These are phyloP conservation scores for Melanotus villosus DNA, from an alignment of 2,888 invertebrate species.

Conservation along the genomic window DNA sequence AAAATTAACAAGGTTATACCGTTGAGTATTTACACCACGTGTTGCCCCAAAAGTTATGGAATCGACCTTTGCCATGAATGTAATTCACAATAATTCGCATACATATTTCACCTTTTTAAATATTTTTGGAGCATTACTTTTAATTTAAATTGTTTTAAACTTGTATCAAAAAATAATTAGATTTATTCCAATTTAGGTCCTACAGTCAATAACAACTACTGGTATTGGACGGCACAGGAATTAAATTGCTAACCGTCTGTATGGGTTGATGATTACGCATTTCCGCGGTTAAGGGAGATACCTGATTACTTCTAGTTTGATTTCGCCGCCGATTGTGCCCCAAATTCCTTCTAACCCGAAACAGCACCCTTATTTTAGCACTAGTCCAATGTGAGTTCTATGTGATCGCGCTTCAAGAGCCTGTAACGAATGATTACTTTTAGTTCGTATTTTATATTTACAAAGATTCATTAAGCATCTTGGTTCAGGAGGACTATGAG, in stretches of 20 bases:
- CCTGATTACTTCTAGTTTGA: conserved; percentile 63
- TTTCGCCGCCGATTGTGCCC: conserved; percentile 47
- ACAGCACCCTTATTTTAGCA: conserved; percentile 66
- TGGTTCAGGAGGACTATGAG: conserved; percentile 68
- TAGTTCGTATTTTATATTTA: conserved; percentile 60
- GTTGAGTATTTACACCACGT: too few relatives aligned
- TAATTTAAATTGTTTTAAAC: too few relatives aligned
- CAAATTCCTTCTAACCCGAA: conserved; percentile 63
- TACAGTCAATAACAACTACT: too few relatives aligned
- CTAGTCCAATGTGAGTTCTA: conserved; percentile 65
- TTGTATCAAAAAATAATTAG: too few relatives aligned
- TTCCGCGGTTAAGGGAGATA: conserved; percentile 60
- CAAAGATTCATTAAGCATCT: conserved; percentile 65
- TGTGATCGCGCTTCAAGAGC: conserved; percentile 60
- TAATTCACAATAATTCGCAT: too few relatives aligned
- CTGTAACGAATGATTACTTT: conserved; percentile 57
- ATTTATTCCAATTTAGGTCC: too few relatives aligned
- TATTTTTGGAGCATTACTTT: too few relatives aligned
- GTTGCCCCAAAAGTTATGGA: too few relatives aligned
- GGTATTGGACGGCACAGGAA: conserved; percentile 69
- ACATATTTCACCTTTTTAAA: too few relatives aligned
- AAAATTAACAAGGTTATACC: too few relatives aligned
- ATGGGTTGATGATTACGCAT: conserved; percentile 58
- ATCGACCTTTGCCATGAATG: too few relatives aligned
- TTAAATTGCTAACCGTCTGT: conserved; percentile 72